Percentiles rank a stretch among this genome's conserved stretches.
phyloP scores from a whole-genome alignment of 2,797 vertebrate genomes.

The Lutjanus campechanus region DNA sequence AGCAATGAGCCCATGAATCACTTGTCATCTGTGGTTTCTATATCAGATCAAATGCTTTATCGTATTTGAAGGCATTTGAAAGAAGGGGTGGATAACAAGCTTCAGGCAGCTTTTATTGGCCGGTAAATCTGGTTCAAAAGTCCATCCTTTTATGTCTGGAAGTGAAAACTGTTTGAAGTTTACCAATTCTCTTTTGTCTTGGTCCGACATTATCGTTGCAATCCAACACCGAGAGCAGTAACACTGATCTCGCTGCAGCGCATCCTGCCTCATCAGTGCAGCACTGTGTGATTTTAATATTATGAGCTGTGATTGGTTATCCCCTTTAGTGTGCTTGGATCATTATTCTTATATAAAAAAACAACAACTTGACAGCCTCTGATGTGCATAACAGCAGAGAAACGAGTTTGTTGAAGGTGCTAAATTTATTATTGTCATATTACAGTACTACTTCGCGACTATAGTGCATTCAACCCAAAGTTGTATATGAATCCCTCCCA shows the following conservation, averaged over 20 bases:
- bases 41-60: conserved; percentile 17
- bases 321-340: conserved; percentile 22
- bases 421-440: not conserved
- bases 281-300: conserved; percentile 12
- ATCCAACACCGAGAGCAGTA: conserved; percentile 10
- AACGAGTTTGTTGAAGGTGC: too few relatives aligned
- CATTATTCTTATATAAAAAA: conserved; percentile 17
- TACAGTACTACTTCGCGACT: too few relatives aligned
- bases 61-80: conserved; percentile 15
- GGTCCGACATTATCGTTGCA: not conserved
- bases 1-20: not conserved
- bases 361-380: not conserved
- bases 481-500: not conserved
- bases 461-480: not conserved
- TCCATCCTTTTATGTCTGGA: conserved; percentile 37
- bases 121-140: conserved; percentile 34
- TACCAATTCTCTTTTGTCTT: conserved; percentile 34
- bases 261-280: conserved; percentile 7
- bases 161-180: conserved; percentile 39
- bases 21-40: conserved; percentile 9
- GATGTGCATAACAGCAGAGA: not conserved
- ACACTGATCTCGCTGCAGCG: conserved; percentile 22
- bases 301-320: conserved; percentile 20
- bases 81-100: conserved; percentile 23
- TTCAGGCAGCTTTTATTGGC: conserved; percentile 4